Conservation (phyloP, 2,797 vertebrate species). For the Dermochelys coriacea region DNA sequence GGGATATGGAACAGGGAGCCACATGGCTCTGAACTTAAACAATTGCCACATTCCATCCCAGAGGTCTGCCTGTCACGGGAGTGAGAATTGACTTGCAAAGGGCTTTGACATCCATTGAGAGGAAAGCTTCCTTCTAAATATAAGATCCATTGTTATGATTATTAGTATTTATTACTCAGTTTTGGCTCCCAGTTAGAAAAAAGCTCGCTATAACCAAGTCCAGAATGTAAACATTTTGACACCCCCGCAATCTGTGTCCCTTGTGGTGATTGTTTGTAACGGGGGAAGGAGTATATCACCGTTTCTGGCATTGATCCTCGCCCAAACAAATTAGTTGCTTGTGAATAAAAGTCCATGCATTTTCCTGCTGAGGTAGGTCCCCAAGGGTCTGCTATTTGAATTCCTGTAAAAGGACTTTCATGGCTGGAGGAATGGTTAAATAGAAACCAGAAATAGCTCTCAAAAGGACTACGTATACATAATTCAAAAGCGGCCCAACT, state of each 20-base stretch:
- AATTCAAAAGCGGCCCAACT: not conserved
- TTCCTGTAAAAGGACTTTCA: constrained; percentile 62
- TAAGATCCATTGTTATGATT: not conserved
- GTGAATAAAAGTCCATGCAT: constrained; percentile 50
- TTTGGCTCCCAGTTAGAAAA: not conserved
- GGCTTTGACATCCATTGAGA: not conserved
- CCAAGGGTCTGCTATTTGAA: constrained; percentile 57
- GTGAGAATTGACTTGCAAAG: constrained; percentile 3
- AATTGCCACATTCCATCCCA: not conserved
- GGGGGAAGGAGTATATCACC: not conserved
- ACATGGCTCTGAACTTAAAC: not conserved
- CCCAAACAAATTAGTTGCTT: constrained; percentile 11
- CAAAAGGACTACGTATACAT: not conserved
- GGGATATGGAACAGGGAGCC: not conserved
- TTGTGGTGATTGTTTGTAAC: not conserved
- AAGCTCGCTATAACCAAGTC: not conserved
- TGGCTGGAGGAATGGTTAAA: not conserved
- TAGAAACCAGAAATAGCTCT: constrained; percentile 51
- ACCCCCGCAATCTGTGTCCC: not conserved
- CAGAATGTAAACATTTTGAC: not conserved
- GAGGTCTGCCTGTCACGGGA: not conserved
- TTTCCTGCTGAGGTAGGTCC: constrained; percentile 59
- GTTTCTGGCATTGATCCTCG: not conserved
- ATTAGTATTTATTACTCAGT: constrained; percentile 12
- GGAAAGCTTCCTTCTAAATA: not conserved